Evolutionary conservation across 2,797 vertebrate species (phyloP).

Genomic region (Ataeniobius toweri): DNA sequence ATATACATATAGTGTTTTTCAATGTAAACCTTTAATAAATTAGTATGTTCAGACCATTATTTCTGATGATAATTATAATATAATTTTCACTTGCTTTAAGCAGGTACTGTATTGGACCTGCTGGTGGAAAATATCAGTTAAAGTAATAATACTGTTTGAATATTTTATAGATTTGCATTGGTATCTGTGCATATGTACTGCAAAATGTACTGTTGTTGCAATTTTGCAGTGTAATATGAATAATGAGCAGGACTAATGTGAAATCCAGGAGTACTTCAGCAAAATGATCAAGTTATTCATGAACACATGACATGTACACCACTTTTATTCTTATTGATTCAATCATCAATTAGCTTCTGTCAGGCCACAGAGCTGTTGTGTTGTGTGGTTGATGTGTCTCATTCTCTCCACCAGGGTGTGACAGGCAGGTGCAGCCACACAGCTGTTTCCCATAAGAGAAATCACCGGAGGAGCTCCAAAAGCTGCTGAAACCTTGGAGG

Average conservation of each 20-base stretch:
- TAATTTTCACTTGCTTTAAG: neutral
- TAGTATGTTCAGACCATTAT: neutral
- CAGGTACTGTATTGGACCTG: neutral
- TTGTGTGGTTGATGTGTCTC: too few species aligned
- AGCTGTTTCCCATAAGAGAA: too few species aligned
- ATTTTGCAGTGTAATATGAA: neutral
- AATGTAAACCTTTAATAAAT: neutral
- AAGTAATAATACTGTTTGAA: neutral
- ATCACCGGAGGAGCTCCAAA: too few species aligned
- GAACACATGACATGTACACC: neutral
- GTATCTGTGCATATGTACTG: neutral
- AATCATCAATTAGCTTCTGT: too few species aligned
- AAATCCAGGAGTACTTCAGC: neutral
- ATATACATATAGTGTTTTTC: neutral
- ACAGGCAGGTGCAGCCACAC: too few species aligned
- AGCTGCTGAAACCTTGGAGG: too few species aligned
- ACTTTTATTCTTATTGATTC: too few species aligned
- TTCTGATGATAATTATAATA: neutral
- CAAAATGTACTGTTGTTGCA: neutral
- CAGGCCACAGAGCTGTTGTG: too few species aligned
- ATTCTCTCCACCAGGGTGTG: too few species aligned
- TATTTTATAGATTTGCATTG: neutral
- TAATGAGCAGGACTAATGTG: neutral
- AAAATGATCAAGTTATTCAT: neutral
- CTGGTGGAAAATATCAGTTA: neutral